These are phyloP conservation scores for Cebidichthys violaceus DNA, from an alignment of 2,113 vertebrate genomes.

Conservation along the genomic window DNA sequence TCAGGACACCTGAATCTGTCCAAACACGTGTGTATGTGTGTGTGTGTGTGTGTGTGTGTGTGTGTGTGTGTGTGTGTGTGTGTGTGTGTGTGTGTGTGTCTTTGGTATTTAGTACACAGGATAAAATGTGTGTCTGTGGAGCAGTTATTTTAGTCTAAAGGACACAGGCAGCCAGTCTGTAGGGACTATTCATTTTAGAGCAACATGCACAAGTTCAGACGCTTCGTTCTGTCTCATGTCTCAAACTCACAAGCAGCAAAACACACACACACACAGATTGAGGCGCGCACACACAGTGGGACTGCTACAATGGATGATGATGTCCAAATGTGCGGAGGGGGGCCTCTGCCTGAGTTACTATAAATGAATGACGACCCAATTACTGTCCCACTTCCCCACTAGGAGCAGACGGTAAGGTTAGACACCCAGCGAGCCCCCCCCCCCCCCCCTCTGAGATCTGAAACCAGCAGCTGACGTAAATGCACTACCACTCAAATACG, in stretches of 20 bases:
- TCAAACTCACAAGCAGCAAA: constrained; percentile 24
- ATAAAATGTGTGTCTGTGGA: constrained; percentile 58
- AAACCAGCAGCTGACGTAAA: constrained; percentile 28
- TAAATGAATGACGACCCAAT: constrained; percentile 81
- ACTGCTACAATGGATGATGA: constrained; percentile 68
- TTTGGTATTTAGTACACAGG: constrained; percentile 26
- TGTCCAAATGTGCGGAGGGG: constrained; percentile 55
- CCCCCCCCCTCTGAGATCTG: constrained; percentile 45
- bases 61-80: background rate
- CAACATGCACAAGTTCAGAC: constrained; percentile 31
- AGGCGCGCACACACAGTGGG: constrained; percentile 13
- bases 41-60: constrained; percentile 23
- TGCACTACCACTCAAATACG: constrained; percentile 19
- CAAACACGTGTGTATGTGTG: background rate
- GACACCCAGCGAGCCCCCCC: constrained; percentile 47
- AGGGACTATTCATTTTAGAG: constrained; percentile 52
- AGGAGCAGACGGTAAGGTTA: constrained; percentile 70
- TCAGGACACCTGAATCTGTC: constrained; percentile 36
- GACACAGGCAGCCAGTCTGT: constrained; percentile 39
- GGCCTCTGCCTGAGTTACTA: constrained; percentile 69
- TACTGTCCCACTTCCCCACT: constrained; percentile 74
- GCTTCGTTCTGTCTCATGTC: constrained; percentile 23
- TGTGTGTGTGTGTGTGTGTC: constrained; percentile 25
- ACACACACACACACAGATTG: constrained; percentile 1
- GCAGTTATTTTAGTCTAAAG: constrained; percentile 66